phyloP scores from a whole-genome alignment of 2,797 vertebrate species.

The Okamejei kenojei region DNA sequence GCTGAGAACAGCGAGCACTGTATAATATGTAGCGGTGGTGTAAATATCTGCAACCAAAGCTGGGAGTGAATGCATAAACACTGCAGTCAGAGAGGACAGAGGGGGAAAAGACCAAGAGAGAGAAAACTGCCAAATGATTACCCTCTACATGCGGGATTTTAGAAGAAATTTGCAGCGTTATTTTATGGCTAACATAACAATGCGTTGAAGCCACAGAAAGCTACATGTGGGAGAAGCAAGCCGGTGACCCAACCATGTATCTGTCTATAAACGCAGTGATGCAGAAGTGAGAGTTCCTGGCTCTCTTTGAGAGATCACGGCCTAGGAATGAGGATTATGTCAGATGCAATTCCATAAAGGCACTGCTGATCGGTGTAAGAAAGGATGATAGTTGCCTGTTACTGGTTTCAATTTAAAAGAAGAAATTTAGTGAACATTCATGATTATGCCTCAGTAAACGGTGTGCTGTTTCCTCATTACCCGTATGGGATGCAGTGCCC shows the following conservation, averaged over 20 bases:
- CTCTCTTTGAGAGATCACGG: constrained; percentile 9
- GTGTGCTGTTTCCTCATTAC: too few relatives aligned
- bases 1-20: not conserved
- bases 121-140: not conserved
- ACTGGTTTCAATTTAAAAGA: constrained; percentile 1
- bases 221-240: not conserved
- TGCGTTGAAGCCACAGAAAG: not conserved
- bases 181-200: not conserved
- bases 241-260: not conserved
- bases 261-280: not conserved
- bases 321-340: not conserved
- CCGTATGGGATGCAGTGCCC: too few relatives aligned
- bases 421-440: not conserved
- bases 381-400: not conserved
- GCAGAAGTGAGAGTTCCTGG: not conserved
- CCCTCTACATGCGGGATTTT: not conserved
- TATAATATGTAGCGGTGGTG: too few relatives aligned
- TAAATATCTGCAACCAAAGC: not conserved
- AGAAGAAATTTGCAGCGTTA: not conserved
- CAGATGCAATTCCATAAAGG: constrained; percentile 9
- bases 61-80: not conserved
- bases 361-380: not conserved
- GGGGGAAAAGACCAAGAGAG: not conserved
- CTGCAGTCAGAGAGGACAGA: not conserved
- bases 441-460: not conserved